A percentile compares a stretch with the other conserved stretches of the same genome.
Conservation (phyloP, 2,113 vertebrate genomes). For the Caretta caretta region DNA sequence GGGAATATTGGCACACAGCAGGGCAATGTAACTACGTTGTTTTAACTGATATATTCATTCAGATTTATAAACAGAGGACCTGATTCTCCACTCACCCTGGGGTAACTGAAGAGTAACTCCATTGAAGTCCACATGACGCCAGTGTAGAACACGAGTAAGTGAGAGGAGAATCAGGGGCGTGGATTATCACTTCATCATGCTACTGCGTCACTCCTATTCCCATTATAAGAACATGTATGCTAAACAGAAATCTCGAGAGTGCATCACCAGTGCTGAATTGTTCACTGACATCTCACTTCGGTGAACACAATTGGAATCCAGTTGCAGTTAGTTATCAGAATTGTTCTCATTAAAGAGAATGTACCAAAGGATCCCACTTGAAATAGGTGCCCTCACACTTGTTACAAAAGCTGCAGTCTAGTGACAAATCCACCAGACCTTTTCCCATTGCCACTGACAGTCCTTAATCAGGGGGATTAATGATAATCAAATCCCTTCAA, state of each 20-base stretch:
- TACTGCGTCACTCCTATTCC: background rate
- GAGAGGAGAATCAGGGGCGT: slow-evolving; percentile 19
- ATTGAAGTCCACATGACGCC: background rate
- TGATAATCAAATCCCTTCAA: background rate
- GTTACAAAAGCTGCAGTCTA: background rate
- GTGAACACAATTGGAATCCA: background rate
- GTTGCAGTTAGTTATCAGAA: background rate
- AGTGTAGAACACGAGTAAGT: background rate
- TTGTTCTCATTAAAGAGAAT: background rate
- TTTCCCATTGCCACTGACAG: background rate
- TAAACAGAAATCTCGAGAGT: slow-evolving; percentile 31
- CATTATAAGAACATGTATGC: background rate
- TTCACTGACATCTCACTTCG: slow-evolving; percentile 16
- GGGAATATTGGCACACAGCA: background rate
- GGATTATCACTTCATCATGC: slow-evolving; percentile 13
- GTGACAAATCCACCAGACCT: background rate
- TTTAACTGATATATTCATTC: slow-evolving; percentile 35
- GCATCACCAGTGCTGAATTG: background rate
- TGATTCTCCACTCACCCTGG: background rate
- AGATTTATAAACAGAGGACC: background rate
- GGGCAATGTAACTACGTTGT: background rate
- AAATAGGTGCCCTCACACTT: background rate
- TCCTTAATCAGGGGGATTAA: background rate
- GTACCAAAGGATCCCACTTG: background rate
- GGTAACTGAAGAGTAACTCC: slow-evolving; percentile 19